A percentile compares a stretch with the other conserved stretches of the same genome.
phyloP scores from a whole-genome alignment of 2,888 invertebrate genomes.

The Flexamia atlantica region DNA sequence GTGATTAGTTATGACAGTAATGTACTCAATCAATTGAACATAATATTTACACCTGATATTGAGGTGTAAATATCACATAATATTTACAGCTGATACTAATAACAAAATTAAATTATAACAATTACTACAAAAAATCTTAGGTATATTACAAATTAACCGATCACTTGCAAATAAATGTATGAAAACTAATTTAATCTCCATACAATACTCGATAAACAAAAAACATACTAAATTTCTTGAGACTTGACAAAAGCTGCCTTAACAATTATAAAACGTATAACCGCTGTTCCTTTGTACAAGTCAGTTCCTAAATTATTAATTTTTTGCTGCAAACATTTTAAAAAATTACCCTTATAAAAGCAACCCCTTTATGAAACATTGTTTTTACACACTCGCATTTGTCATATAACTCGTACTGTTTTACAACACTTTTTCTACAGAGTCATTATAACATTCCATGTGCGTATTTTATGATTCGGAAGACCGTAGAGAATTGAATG shows the following conservation, averaged over 20 bases:
- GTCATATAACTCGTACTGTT: slow-evolving; percentile 24
- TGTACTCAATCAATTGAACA: too few species aligned
- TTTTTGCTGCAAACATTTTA: background rate
- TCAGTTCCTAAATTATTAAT: background rate
- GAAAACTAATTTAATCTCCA: too few species aligned
- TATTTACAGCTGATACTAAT: too few species aligned
- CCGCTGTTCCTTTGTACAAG: background rate
- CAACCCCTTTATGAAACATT: background rate
- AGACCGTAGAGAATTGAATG: slow-evolving; percentile 8
- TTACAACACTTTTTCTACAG: background rate
- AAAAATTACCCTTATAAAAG: background rate
- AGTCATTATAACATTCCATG: background rate
- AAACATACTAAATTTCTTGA: too few species aligned
- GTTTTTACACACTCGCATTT: background rate
- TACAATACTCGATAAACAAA: too few species aligned
- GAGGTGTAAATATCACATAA: too few species aligned
- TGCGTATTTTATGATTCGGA: background rate
- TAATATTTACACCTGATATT: too few species aligned
- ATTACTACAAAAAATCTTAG: too few species aligned
- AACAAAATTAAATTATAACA: too few species aligned
- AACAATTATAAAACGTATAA: background rate
- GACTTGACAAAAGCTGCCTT: background rate
- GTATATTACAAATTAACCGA: too few species aligned
- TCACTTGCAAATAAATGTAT: too few species aligned
- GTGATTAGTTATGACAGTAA: too few species aligned